Conservation (phyloP, 1,140 invertebrate species). For the Adelges cooleyi region DNA sequence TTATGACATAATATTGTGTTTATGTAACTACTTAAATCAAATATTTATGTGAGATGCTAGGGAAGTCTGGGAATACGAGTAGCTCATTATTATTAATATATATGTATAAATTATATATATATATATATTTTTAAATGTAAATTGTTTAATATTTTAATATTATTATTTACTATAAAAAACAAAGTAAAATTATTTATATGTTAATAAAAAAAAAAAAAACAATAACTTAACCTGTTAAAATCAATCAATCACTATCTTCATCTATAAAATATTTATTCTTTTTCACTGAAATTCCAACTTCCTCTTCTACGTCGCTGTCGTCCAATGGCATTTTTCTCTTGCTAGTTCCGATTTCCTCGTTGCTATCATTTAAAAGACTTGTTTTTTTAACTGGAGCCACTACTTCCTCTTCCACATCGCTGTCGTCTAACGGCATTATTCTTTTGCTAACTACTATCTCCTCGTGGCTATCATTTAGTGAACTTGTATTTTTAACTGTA, state of each 20-base stretch:
- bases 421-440: neutral
- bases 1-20: no score
- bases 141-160: slow-evolving; percentile 21
- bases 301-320: neutral
- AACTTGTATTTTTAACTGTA: no score
- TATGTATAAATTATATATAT: neutral
- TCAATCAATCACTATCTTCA: neutral
- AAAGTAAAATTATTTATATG: neutral
- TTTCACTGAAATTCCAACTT: neutral
- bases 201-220: no score
- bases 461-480: no score
- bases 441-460: no score
- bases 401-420: no score
- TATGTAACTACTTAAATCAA: no score
- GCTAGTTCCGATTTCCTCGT: neutral
- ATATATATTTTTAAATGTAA: neutral
- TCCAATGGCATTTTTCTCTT: neutral
- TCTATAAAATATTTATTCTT: neutral
- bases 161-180: slow-evolving; percentile 5
- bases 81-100: neutral
- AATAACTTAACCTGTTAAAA: no score
- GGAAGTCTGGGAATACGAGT: no score
- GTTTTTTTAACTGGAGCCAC: neutral
- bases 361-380: neutral
- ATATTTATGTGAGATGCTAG: no score